Base-by-base conservation (phyloP, 35 echinoderm and acorn worm genomes). In the Acanthaster planci region DNA sequence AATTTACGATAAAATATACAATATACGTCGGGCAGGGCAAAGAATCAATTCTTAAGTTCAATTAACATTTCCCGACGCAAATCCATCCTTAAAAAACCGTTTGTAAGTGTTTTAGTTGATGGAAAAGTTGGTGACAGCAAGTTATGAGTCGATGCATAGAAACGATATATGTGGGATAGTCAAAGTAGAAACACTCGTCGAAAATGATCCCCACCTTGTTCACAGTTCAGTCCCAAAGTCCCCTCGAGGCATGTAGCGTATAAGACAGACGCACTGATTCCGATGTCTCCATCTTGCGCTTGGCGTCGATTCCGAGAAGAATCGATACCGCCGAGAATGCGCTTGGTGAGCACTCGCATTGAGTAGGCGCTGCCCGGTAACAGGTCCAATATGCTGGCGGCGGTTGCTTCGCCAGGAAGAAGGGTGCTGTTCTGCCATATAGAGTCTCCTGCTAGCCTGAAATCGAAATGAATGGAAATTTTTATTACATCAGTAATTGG, bases 171-270 rank as follows among this genome's bases (percentile, higher is more conserved):
- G n/a, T n/a, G n/a, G n/a, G n/a, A n/a, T n/a, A n/a, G n/a, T n/a
- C n/a, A n/a, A n/a, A n/a, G n/a, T n/a, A n/a, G n/a, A n/a, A n/a
- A 47, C 42, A 12, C 4, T 12, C 42, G 12, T 47, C 42, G 4
- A 47, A 47, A 47, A 4, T 6, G 12, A 47, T 23, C 19, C 87
- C 36, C 36, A 91, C 89, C 89, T 76, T 68, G 32, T 86, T 91
- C 89, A 29, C 89, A 91, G 56, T 91, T 91, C 21, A 86, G 76
- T 44, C 89, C 89, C 78, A 86, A 44, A 31, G 38, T 39, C 18
- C 84, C 84, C 17, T 76, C 67, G 30, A 31, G 53, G 32, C 89
- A 91, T 17, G 89, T 91, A 2, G 72, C 76, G 53, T 80, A 80
- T 2, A 55, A 64, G 1, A 91, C 84, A 12, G 77, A 34, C 8